Percentiles rank a stretch among this genome's conserved stretches.
phyloP scores from a whole-genome alignment of 2,113 vertebrate species.

The Galeopterus variegatus region DNA sequence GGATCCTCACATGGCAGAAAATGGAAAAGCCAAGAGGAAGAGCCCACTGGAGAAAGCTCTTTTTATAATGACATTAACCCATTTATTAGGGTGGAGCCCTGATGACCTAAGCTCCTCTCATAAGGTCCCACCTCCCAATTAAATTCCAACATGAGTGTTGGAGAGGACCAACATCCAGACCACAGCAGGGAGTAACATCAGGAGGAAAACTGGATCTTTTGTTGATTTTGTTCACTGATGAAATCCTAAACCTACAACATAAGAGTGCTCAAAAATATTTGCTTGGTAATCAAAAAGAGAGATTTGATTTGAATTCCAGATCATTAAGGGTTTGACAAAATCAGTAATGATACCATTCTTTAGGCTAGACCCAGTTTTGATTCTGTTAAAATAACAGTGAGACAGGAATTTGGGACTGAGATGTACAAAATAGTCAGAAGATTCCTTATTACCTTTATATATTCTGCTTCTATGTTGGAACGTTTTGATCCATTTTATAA shows the following conservation, averaged over 20 bases:
- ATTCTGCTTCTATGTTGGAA: neutral
- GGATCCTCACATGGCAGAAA: neutral
- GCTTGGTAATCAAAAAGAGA: neutral
- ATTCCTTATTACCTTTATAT: neutral
- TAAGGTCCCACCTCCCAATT: neutral
- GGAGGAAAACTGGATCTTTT: neutral
- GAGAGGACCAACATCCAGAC: neutral
- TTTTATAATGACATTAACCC: neutral
- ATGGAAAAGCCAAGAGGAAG: neutral
- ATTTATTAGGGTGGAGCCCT: neutral
- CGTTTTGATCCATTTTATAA: neutral
- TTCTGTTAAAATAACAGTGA: neutral
- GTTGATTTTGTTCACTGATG: neutral
- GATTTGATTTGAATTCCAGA: constrained; percentile 6
- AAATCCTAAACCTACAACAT: neutral
- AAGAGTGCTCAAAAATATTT: neutral
- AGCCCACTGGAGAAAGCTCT: neutral
- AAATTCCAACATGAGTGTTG: neutral
- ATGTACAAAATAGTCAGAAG: neutral
- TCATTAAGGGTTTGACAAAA: neutral
- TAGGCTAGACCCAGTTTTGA: neutral
- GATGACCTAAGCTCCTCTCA: no score
- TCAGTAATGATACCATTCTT: neutral
- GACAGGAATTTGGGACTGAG: neutral
- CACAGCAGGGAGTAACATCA: neutral